phyloP scores from a whole-genome alignment of 2,113 vertebrate genomes.

The Crotalus helleri region DNA sequence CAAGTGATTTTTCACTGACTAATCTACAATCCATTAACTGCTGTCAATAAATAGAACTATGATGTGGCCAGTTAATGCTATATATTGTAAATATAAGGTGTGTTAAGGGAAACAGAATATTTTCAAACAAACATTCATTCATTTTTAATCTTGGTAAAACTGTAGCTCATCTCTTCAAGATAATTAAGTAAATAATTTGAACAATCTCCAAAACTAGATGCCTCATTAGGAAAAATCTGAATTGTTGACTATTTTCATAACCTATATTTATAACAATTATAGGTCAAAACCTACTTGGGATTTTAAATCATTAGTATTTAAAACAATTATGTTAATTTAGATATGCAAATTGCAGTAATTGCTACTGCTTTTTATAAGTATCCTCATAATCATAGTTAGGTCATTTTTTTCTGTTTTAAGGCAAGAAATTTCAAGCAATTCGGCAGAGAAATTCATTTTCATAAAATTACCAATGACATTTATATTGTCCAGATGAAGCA shows the following conservation, averaged over 20 bases:
- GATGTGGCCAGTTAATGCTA: neutral
- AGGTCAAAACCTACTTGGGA: slow-evolving; percentile 38
- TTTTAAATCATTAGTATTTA: slow-evolving; percentile 55
- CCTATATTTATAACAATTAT: slow-evolving; percentile 48
- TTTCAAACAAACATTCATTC: neutral
- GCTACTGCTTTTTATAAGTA: slow-evolving; percentile 53
- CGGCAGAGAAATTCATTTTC: slow-evolving; percentile 12
- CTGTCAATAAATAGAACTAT: neutral
- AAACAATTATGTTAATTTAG: slow-evolving; percentile 59
- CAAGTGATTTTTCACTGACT: neutral
- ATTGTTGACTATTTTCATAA: slow-evolving; percentile 49
- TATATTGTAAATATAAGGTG: neutral
- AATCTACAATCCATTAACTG: neutral
- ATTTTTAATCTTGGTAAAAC: neutral
- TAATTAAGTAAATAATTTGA: slow-evolving; percentile 50
- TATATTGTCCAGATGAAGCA: neutral
- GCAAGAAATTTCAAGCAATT: neutral
- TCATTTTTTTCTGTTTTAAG: slow-evolving; percentile 49
- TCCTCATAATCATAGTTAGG: slow-evolving; percentile 48
- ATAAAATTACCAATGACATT: slow-evolving; percentile 31
- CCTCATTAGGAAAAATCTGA: slow-evolving; percentile 43
- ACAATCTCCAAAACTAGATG: slow-evolving; percentile 40
- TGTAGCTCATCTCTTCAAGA: slow-evolving; percentile 24
- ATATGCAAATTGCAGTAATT: slow-evolving; percentile 46
- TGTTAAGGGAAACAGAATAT: neutral